Base-by-base conservation (phyloP, 2,113 vertebrate genomes). In the Verasper variegatus region DNA sequence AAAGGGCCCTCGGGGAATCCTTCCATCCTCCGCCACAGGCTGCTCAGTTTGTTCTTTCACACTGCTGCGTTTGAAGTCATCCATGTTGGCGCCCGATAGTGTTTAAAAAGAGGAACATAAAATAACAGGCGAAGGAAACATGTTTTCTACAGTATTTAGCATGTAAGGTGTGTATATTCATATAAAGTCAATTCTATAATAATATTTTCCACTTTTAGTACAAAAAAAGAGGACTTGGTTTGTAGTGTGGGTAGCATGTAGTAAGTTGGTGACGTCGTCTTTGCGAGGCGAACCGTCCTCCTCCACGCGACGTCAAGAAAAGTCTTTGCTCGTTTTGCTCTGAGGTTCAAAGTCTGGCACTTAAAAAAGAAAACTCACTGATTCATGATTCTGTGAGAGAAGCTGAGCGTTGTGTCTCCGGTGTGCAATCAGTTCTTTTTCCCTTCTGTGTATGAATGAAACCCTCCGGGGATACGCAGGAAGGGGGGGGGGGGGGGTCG, bases 161-260 rank as follows among this genome's bases (percentile, higher is more conserved):
- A 85, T 85, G 85, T 89, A 90, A 77, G 62, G 56, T 76, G 73
- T 71, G 81, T 78, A 59, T 70, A 51, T 66, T 49, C 26, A 66
- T 31, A 52, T 64, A 24, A 15, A 47, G 42, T 82, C 66, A 84
- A 73, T 80, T 81, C 12, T 66, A 74, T 89, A 42, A 90, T 82
- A 84, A 78, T 86, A 92, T 86, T 89, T 91, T 86, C 90, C 77
- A 91, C 81, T 84, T 83, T 88, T 74, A 85, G 80, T 90, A 89
- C 62, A 91, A 87, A 84, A 51, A 66, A 65, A 64, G 55, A 81
- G 35, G 71, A 81, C 76, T 76, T 77, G 70, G 70, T 75, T 84
- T 72, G 84, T 85, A 87, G 88, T 86, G 75, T 69, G 4, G 66
- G 58, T 63, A 45, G 40, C 18, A 51, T 68, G 71, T 86, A 60